Percentiles rank a stretch among this genome's conserved stretches.
Evolutionary conservation across 2,113 vertebrate genomes (phyloP).

Genomic region (Heterochromis multidens): DNA sequence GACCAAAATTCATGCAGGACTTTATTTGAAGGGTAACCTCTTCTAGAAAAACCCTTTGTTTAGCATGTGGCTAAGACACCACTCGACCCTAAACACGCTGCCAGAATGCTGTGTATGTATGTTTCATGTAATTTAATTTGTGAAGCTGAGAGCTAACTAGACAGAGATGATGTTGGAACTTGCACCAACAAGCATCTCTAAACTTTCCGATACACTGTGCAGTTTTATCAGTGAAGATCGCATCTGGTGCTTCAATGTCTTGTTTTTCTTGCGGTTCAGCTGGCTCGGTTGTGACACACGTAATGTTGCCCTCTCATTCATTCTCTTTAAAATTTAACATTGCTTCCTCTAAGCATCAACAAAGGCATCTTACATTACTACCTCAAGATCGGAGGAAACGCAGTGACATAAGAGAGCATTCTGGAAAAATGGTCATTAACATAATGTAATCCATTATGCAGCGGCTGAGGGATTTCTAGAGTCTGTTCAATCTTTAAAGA

Average conservation of each 20-base stretch:
- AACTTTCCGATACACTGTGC: not conserved
- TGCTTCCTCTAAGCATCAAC: slow-evolving; percentile 54
- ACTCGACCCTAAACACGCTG: not conserved
- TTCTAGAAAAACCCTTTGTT: not conserved
- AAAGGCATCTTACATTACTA: slow-evolving; percentile 55
- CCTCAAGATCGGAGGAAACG: slow-evolving; percentile 7
- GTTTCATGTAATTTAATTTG: not conserved
- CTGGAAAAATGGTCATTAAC: slow-evolving; percentile 35
- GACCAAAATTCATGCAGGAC: not conserved
- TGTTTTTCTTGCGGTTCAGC: not conserved
- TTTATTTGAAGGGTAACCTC: not conserved
- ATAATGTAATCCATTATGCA: slow-evolving; percentile 55
- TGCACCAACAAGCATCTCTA: not conserved
- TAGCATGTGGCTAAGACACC: not conserved
- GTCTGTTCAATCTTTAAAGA: not conserved
- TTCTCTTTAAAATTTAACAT: slow-evolving; percentile 67
- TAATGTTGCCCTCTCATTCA: slow-evolving; percentile 31
- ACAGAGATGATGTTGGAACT: not conserved
- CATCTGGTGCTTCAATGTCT: not conserved
- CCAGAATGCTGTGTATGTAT: not conserved
- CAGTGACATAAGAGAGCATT: slow-evolving; percentile 44
- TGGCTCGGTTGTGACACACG: not conserved
- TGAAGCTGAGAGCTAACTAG: not conserved
- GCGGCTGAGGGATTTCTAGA: not conserved
- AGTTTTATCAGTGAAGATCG: not conserved